Base-by-base conservation (phyloP, 2,113 vertebrate genomes). In the Apodemus sylvaticus region DNA sequence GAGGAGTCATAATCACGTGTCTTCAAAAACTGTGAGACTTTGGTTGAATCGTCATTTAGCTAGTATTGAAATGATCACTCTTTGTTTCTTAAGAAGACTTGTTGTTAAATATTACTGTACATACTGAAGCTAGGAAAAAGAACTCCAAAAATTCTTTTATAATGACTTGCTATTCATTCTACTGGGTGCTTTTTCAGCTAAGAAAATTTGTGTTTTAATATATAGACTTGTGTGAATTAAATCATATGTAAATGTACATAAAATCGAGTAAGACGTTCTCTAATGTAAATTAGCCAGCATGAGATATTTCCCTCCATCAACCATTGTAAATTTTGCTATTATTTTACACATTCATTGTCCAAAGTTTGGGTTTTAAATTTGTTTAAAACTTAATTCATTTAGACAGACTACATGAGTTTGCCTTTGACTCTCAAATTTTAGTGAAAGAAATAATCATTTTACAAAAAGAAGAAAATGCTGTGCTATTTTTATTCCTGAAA, bases 11-110 rank as follows among this genome's bases (percentile, higher is more conserved):
- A 94, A 79, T 76, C 78, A 5, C 48, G 20, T 11, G 31, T 42
- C 60, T 94, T 96, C 97, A 83, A 31, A 77, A 97, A 62, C 95
- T 97, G 91, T 98, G 96, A 98, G 98, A 98, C 93, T 97, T 96
- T 97, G 94, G 94, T 94, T 82, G 87, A 85, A n/a, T n/a, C n/a
- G 96, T 95, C 70, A 97, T 89, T 62, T 78, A 14, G n/a, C 8
- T 95, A 94, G 39, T 87, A 97, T 96, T 98, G 90, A 98, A 98
- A 97, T 96, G 94, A 96, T 97, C 92, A 96, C 68, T 34, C 97
- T 95, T 74, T 94, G 86, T 14, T 98, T 53, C 95, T 94, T 85
- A 86, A 95, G 34, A 88, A 66, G 82, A 12, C 0, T 77, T 95
- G 94, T 90, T 90, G 91, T 90, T 86, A 88, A 95, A 90, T 97